phyloP scores from a whole-genome alignment of 2,797 vertebrate genomes.

The Nyctibius grandis region DNA sequence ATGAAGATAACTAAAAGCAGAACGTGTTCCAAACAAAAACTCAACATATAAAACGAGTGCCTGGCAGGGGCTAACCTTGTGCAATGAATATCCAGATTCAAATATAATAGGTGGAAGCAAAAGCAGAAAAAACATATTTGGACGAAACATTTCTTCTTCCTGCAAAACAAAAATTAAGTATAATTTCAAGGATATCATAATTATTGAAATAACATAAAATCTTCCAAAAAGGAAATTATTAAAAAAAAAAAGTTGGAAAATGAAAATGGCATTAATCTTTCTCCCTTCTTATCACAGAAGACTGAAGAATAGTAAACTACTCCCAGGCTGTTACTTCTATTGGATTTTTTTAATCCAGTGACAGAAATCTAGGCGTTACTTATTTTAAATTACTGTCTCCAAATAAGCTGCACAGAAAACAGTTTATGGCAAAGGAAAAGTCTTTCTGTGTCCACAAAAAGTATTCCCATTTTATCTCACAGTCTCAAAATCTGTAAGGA shows the following conservation, averaged over 20 bases:
- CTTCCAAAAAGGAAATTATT: background rate
- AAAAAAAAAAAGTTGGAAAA: background rate
- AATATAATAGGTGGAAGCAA: slow-evolving; percentile 98
- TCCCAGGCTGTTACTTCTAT: background rate
- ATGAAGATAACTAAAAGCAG: background rate
- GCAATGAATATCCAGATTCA: slow-evolving; percentile 97
- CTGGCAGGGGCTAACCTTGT: slow-evolving; percentile 82
- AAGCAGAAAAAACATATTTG: slow-evolving; percentile 99
- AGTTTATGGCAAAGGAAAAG: background rate
- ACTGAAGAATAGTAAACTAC: background rate
- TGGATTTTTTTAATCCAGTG: background rate
- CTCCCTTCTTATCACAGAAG: background rate
- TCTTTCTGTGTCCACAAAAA: background rate
- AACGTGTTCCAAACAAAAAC: background rate
- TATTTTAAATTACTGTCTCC: background rate
- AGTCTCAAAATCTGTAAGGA: background rate
- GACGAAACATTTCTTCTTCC: slow-evolving; percentile 99
- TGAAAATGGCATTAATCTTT: background rate
- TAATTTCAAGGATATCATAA: background rate
- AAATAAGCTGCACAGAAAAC: background rate
- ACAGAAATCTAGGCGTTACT: background rate
- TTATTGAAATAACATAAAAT: background rate
- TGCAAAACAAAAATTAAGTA: slow-evolving; percentile 56
- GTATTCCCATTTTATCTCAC: background rate
- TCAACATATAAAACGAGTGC: background rate